A percentile compares a stretch with the other conserved stretches of the same genome.
Evolutionary conservation across 2,888 invertebrate genomes (phyloP).

Genomic region (Hoplodrina ambigua): DNA sequence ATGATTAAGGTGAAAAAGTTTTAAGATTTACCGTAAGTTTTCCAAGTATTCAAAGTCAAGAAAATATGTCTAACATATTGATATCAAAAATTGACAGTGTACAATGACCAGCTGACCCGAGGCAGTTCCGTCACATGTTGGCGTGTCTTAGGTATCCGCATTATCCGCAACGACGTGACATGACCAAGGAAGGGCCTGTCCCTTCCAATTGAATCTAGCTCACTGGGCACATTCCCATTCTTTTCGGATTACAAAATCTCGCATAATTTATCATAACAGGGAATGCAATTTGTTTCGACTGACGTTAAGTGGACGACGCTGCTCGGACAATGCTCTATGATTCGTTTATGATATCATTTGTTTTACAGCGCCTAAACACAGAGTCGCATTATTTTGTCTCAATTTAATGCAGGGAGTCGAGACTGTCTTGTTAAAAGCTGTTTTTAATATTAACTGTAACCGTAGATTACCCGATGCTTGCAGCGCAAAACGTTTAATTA

Average conservation of each 20-base stretch:
- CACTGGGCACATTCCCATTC: slow-evolving; percentile 63
- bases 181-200: slow-evolving; percentile 60
- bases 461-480: slow-evolving; percentile 43
- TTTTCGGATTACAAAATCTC: slow-evolving; percentile 75
- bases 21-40: too few species aligned
- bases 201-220: slow-evolving; percentile 59
- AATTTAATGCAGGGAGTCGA: slow-evolving; percentile 21
- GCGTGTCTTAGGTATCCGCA: slow-evolving; percentile 24
- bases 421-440: slow-evolving; percentile 8
- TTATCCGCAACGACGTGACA: slow-evolving; percentile 38
- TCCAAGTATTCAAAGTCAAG: background rate
- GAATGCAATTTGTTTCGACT: slow-evolving; percentile 76
- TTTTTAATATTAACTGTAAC: slow-evolving; percentile 25
- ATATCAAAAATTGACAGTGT: background rate
- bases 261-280: slow-evolving; percentile 72
- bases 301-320: slow-evolving; percentile 61
- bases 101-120: slow-evolving; percentile 7
- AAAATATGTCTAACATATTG: background rate
- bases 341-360: slow-evolving; percentile 64
- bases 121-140: slow-evolving; percentile 29
- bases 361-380: slow-evolving; percentile 61
- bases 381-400: slow-evolving; percentile 28
- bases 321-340: slow-evolving; percentile 62
- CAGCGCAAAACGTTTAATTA: slow-evolving; percentile 70
- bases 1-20: too few species aligned